These are phyloP conservation scores for Teinopalpus imperialis DNA, from an alignment of 2,888 invertebrate genomes.

Conservation along the genomic window DNA sequence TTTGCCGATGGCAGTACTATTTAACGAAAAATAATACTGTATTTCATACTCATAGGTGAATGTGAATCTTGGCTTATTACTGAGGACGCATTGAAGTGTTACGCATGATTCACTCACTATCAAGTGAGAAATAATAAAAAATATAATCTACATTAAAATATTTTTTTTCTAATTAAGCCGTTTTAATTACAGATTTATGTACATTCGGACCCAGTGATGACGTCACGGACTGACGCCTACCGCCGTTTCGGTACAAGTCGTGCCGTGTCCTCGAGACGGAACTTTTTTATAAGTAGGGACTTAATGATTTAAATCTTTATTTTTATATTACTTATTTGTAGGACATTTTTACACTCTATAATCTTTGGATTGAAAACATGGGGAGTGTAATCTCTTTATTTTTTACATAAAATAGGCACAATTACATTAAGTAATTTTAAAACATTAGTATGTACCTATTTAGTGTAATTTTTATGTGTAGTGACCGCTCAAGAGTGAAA, in stretches of 20 bases:
- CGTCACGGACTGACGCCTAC: not conserved
- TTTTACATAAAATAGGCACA: slow-evolving; percentile 36
- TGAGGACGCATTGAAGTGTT: no score
- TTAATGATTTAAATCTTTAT: slow-evolving; percentile 13
- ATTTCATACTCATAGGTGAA: no score
- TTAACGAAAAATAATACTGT: no score
- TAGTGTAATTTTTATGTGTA: slow-evolving; percentile 14
- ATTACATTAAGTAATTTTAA: slow-evolving; percentile 32
- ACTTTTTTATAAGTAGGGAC: slow-evolving; percentile 2
- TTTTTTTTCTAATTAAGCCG: no score
- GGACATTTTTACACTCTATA: not conserved
- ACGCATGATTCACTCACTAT: no score
- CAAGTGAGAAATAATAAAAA: no score
- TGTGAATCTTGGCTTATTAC: no score
- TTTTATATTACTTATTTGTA: slow-evolving; percentile 21
- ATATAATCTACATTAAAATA: no score
- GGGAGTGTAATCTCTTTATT: slow-evolving; percentile 38
- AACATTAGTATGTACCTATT: slow-evolving; percentile 10
- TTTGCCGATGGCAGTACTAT: no score
- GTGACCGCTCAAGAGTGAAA: slow-evolving; percentile 34
- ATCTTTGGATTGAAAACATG: slow-evolving; percentile 8
- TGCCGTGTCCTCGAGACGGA: not conserved
- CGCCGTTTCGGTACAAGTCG: not conserved
- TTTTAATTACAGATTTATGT: no score
- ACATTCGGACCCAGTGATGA: not conserved